A percentile compares a stretch with the other conserved stretches of the same genome.
Conservation (phyloP, 2,888 invertebrate genomes). For the Eupithecia insigniata region DNA sequence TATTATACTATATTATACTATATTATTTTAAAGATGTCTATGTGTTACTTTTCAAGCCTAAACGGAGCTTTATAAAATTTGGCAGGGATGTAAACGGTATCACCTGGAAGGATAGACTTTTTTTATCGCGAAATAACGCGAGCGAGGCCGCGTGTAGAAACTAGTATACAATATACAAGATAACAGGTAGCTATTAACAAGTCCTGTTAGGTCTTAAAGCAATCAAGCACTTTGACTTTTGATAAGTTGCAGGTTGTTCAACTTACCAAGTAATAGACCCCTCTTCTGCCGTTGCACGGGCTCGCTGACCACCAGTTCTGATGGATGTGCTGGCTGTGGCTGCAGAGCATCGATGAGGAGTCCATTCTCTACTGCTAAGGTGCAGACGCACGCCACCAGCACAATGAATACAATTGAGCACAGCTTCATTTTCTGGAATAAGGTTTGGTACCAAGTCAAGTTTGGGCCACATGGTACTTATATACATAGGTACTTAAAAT, state of each 20-base stretch:
- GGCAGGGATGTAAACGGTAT: too few relatives aligned
- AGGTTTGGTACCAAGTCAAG: not conserved
- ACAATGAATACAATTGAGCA: conserved; percentile 54
- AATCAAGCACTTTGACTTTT: too few relatives aligned
- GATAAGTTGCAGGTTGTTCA: not conserved
- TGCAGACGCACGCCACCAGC: conserved; percentile 62
- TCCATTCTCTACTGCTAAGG: conserved; percentile 58
- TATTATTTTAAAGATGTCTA: too few relatives aligned
- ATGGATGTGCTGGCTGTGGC: conserved; percentile 42
- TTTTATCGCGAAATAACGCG: too few relatives aligned
- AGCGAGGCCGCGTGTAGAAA: too few relatives aligned
- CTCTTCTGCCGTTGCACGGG: conserved; percentile 63
- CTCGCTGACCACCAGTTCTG: conserved; percentile 45
- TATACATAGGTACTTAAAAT: too few relatives aligned
- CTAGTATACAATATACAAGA: not conserved
- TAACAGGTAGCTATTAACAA: not conserved
- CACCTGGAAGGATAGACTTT: too few relatives aligned
- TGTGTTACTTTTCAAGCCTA: too few relatives aligned
- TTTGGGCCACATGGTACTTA: not conserved
- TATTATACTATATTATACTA: too few relatives aligned
- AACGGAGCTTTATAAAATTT: too few relatives aligned
- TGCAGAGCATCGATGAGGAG: conserved; percentile 57
- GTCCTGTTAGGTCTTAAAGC: too few relatives aligned
- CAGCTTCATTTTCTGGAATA: conserved; percentile 47
- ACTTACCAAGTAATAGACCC: conserved; percentile 65